phyloP scores from a whole-genome alignment of 1,140 invertebrate species.

The Phymastichus coffea region DNA sequence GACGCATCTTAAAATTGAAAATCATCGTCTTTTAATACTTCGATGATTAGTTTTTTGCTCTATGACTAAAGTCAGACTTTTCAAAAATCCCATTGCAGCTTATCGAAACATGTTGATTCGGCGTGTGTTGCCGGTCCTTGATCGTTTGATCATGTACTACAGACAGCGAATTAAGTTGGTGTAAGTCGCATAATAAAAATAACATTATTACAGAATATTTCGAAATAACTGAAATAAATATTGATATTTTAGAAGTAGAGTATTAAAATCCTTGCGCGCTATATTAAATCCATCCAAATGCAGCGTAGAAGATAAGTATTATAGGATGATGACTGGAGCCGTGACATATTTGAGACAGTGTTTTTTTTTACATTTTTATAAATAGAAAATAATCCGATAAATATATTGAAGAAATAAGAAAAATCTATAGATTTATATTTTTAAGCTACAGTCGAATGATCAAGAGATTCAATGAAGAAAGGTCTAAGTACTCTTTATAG shows the following conservation, averaged over 20 bases:
- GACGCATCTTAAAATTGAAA: neutral
- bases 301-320: conserved; percentile 72
- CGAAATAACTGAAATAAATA: neutral
- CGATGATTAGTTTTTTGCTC: conserved; percentile 67
- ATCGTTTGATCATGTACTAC: conserved; percentile 65
- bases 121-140: conserved; percentile 82
- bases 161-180: conserved; percentile 71
- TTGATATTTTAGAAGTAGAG: conserved; percentile 58
- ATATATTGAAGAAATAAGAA: too few relatives aligned
- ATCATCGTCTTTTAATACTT: neutral
- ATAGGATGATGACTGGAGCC: conserved; percentile 76
- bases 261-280: conserved; percentile 71
- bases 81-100: conserved; percentile 65
- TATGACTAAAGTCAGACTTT: conserved; percentile 64
- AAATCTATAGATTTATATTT: too few relatives aligned
- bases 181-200: neutral
- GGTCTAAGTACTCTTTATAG: too few relatives aligned
- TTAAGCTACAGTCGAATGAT: too few relatives aligned
- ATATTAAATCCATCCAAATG: conserved; percentile 66
- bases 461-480: too few relatives aligned
- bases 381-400: too few relatives aligned
- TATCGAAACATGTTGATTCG: conserved; percentile 69
- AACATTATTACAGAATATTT: neutral
- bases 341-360: conserved; percentile 72
- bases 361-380: neutral